Base-by-base conservation (phyloP, 2,113 vertebrate species). In the Malurus alboscapulatus region DNA sequence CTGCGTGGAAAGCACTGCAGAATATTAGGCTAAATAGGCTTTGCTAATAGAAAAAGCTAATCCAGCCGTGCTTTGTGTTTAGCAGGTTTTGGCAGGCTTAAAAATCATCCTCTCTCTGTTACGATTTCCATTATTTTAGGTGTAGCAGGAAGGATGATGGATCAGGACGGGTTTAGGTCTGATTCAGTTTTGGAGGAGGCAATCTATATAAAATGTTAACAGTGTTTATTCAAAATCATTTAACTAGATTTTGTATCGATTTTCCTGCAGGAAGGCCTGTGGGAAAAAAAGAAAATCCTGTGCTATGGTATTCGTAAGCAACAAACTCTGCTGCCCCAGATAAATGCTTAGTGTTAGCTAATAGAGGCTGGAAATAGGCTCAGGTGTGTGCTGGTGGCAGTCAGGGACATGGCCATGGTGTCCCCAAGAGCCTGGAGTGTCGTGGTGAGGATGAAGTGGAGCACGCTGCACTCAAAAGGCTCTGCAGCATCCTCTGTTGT, bases 221-320 rank as follows among this genome's bases (percentile, higher is more conserved):
- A 27, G 36, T 51, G 36, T 82, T 90, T 77, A 84, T 90, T 88
- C 61, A 63, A 24, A 87, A 74, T 55, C 57, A 59, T 58, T 53
- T 88, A 81, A 65, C 54, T 65, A 32, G 66, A 78, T 87, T 84
- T 93, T 68, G 40, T 71, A 45, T 86, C 81, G 84, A 87, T 92
- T 74, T 63, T 25, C 73, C 32, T 34, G 14, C 47, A 74, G 86
- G 71, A 81, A 29, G 17, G 57, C 36, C 51, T 50, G 47, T 42
- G 67, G 57, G 13, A 9, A 45, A 45, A 38, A 54, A 87, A 65
- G 26, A 42, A 44, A 76, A 51, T 12, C 27, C 27, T 72, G 47
- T 45, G 22, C 90, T 34, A 15, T 73, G 62, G 1, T 85, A 32
- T 34, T 77, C 32, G 6, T 55, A 57, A 51, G 36, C 34, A 59